phyloP scores from a whole-genome alignment of 2,113 vertebrate genomes.

The Chionis minor region DNA sequence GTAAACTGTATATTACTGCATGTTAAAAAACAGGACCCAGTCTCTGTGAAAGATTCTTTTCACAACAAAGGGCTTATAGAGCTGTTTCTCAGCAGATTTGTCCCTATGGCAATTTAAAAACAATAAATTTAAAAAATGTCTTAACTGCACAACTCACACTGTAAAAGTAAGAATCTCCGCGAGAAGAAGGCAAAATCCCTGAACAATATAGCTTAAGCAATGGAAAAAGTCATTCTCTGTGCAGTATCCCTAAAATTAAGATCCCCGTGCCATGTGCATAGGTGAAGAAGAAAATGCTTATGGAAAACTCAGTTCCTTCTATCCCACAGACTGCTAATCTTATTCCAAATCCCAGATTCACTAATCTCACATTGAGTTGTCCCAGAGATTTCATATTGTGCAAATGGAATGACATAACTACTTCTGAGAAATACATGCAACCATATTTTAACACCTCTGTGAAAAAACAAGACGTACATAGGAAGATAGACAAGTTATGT shows the following conservation, averaged over 20 bases:
- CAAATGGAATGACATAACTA: neutral
- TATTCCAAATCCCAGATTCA: neutral
- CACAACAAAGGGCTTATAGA: neutral
- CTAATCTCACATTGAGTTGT: neutral
- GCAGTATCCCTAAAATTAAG: neutral
- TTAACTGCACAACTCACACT: neutral
- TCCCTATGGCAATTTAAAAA: neutral
- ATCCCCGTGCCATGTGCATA: rapidly evolving
- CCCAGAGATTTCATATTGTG: neutral
- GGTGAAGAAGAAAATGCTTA: neutral
- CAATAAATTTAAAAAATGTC: neutral
- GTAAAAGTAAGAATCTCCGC: neutral
- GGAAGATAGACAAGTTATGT: neutral
- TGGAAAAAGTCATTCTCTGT: neutral
- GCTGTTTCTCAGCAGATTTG: neutral
- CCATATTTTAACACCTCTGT: neutral
- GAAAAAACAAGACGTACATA: neutral
- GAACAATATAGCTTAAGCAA: neutral
- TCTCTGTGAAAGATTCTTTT: neutral
- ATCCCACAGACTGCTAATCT: neutral
- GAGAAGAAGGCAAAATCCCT: neutral
- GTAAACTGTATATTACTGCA: neutral
- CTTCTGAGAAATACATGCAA: neutral
- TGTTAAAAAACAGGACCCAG: neutral
- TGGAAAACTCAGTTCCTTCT: neutral